Percentiles rank a stretch among this genome's conserved stretches.
Conservation (phyloP, 2,113 vertebrate species). For the Xiphias gladius region DNA sequence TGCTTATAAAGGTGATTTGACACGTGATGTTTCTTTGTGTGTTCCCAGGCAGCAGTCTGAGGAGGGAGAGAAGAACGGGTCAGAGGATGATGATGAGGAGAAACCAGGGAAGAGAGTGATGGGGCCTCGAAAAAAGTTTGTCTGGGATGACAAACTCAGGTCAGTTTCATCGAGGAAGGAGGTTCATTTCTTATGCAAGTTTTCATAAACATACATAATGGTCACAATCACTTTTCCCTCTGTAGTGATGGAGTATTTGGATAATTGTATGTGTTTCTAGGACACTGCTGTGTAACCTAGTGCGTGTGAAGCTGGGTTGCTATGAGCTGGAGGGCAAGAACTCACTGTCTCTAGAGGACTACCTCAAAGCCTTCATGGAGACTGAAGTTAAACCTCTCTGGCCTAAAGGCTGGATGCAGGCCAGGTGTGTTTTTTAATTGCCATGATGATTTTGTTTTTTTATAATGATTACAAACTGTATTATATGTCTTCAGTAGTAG, state of each 20-base stretch:
- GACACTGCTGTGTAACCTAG: conserved; percentile 93
- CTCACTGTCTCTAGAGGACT: conserved; percentile 94
- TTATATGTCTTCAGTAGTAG: not conserved
- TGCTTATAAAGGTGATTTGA: not conserved
- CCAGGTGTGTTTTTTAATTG: conserved; percentile 81
- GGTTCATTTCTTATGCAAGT: not conserved
- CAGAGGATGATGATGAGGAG: conserved; percentile 97
- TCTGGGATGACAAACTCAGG: conserved; percentile 98
- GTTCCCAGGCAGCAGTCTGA: conserved; percentile 89
- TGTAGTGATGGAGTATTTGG: not conserved
- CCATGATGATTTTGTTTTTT: not conserved
- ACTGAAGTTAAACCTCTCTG: conserved; percentile 97
- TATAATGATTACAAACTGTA: accelerated
- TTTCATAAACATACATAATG: not conserved
- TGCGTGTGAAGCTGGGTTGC: conserved; percentile 96
- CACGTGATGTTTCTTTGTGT: not conserved
- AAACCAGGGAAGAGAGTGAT: conserved; percentile 96
- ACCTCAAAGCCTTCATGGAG: conserved; percentile 99
- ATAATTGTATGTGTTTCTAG: conserved; percentile 77
- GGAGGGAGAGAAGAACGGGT: conserved; percentile 95
- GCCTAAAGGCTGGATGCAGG: conserved; percentile 99
- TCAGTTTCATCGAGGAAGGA: conserved; percentile 45
- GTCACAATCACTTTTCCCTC: accelerated
- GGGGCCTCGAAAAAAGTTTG: conserved; percentile 97
- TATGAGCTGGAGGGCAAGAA: conserved; percentile 97